phyloP scores from a whole-genome alignment of 2,797 vertebrate genomes.

The Scarus forsteni region DNA sequence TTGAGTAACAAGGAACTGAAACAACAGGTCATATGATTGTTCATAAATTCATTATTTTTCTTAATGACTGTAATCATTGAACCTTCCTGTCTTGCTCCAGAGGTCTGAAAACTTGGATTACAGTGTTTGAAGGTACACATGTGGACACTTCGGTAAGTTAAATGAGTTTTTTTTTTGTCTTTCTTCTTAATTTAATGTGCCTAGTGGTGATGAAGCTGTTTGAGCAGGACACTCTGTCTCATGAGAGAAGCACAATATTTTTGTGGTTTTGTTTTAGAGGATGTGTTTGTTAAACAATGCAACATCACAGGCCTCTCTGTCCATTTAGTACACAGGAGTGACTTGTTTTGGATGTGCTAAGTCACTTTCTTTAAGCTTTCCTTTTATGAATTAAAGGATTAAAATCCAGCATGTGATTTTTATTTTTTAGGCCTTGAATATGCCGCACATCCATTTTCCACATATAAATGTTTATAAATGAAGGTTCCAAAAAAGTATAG shows the following conservation, averaged over 20 bases:
- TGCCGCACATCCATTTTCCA: no score
- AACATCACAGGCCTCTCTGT: neutral
- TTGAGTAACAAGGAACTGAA: neutral
- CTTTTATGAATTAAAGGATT: no score
- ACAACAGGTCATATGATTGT: conserved; percentile 15
- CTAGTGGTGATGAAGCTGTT: neutral
- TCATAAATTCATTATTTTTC: neutral
- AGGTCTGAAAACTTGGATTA: neutral
- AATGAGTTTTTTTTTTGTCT: no score
- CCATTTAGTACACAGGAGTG: neutral
- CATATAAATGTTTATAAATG: no score
- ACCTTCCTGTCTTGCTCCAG: neutral
- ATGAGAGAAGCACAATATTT: neutral
- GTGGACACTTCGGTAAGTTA: neutral
- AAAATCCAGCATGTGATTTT: no score
- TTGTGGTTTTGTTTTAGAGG: conserved; percentile 2
- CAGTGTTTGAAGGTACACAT: neutral
- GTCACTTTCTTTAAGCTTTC: no score
- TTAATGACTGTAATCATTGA: neutral
- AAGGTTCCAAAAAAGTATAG: no score
- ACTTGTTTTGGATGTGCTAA: no score
- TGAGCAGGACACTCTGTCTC: neutral
- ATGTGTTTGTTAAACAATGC: conserved; percentile 13
- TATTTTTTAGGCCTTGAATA: no score
- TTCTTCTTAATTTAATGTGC: no score